Evolutionary conservation across 2,113 vertebrate genomes (phyloP).

Genomic region (Psilopogon haemacephalus): DNA sequence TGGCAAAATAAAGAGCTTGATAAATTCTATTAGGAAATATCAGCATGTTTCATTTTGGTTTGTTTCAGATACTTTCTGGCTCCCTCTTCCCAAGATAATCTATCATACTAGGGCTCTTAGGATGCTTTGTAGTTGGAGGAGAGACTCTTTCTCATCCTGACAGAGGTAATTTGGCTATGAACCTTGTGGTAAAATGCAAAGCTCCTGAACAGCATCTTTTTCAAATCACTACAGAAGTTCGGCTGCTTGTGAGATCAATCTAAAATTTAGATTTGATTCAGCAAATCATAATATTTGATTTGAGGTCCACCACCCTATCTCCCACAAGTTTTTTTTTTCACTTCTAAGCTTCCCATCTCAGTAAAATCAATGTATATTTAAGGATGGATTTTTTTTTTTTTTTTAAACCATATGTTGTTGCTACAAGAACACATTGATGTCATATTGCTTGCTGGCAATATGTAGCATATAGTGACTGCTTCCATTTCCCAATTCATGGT

Average conservation of each 20-base stretch:
- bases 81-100: neutral
- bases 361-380: slow-evolving; percentile 50
- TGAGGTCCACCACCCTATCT: slow-evolving; percentile 35
- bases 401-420: slow-evolving; percentile 61
- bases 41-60: neutral
- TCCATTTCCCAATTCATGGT: neutral
- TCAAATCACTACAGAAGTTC: slow-evolving; percentile 50
- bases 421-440: slow-evolving; percentile 38
- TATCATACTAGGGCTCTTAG: neutral
- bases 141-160: slow-evolving; percentile 9
- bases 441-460: slow-evolving; percentile 30
- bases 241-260: slow-evolving; percentile 46
- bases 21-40: neutral
- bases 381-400: slow-evolving; percentile 38
- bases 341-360: neutral
- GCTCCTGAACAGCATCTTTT: slow-evolving; percentile 6
- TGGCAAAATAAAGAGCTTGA: neutral
- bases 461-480: neutral
- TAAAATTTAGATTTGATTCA: slow-evolving; percentile 59
- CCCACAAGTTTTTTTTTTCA: slow-evolving; percentile 24
- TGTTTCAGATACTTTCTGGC: neutral
- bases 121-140: neutral
- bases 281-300: slow-evolving; percentile 62
- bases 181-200: slow-evolving; percentile 27
- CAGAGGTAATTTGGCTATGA: slow-evolving; percentile 42